Base-by-base conservation (phyloP, 2,113 vertebrate species). In the Cyanoderma ruficeps region DNA sequence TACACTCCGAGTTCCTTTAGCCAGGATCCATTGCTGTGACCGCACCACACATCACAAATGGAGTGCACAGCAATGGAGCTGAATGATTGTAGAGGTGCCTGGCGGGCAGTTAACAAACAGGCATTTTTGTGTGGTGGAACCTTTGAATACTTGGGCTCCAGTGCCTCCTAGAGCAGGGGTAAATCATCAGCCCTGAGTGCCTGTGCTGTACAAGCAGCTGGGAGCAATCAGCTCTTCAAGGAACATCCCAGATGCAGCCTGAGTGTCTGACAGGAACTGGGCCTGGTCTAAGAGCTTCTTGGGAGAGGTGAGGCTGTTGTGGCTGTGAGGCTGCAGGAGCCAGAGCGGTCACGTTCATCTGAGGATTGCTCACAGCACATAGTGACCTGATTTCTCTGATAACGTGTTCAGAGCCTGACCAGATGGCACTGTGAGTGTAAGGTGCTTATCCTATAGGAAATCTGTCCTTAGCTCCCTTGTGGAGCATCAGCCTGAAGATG, bases 381-480 rank as follows among this genome's bases (percentile, higher is more conserved):
- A 83, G 56, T 78, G 95, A 96, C 96, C 93, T 67, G 46, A 74
- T 96, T 97, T 83, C 63, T 85, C 83, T 49, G 67, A 31, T 89
- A 83, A 91, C 20, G 17, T 78, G 89, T 61, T 60, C 71, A 42
- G 49, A 64, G 63, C 33, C 70, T 69, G 79, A 83, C 69, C 87
- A 97, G 94, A 97, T 81, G 94, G 95, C 52, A 74, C 2, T 72
- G 65, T 14, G 46, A 80, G 30, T 20, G 11, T 85, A 93, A 95
- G 93, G 82, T 56, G 87, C 96, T 97, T 97, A 97, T 89, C 77
- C 59, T 72, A 11, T 35, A 83, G 91, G 85, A 95, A 95, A 95
- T 87, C 84, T 50, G 63, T 44, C 77, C 67, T 96, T 92, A 81
- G 71, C 60, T 87, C 77, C 33, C 35, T 64, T 25, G 9, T 14